These are phyloP conservation scores for Thalassaphorura encarpata DNA, from an alignment of 1,140 invertebrate genomes.

Conservation along the genomic window DNA sequence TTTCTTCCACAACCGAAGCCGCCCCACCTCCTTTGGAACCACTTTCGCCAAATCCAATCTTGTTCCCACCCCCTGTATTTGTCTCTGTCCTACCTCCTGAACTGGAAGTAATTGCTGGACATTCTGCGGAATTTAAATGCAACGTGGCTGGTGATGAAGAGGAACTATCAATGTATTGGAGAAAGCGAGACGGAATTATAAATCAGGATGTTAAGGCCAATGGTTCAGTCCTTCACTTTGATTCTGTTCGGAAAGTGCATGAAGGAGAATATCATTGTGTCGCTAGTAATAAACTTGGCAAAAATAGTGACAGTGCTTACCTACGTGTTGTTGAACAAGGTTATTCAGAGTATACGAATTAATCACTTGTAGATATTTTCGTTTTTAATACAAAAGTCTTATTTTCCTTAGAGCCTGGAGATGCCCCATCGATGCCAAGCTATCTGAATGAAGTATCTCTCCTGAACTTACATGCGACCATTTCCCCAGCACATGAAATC, in stretches of 20 bases:
- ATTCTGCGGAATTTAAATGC: neutral
- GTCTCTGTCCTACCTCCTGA: neutral
- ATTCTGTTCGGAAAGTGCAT: neutral
- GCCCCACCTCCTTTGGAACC: neutral
- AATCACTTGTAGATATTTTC: neutral
- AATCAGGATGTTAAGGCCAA: neutral
- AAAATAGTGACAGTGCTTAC: neutral
- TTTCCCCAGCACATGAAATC: neutral
- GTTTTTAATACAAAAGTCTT: neutral
- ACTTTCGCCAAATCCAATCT: no score
- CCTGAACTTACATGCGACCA: neutral
- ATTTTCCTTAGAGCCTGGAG: neutral
- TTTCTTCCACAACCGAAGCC: neutral
- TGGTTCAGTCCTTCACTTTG: neutral
- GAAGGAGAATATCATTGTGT: neutral
- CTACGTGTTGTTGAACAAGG: neutral
- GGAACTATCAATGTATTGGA: neutral
- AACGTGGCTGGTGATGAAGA: neutral
- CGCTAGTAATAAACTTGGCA: neutral
- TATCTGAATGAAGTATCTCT: neutral
- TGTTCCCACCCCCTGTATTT: no score
- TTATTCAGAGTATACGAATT: neutral
- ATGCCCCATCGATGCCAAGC: no score
- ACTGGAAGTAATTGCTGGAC: neutral
- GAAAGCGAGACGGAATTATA: neutral